Percentiles rank a stretch among this genome's conserved stretches.
Conservation (phyloP, 1,140 invertebrate species). For the Eupeodes corollae region DNA sequence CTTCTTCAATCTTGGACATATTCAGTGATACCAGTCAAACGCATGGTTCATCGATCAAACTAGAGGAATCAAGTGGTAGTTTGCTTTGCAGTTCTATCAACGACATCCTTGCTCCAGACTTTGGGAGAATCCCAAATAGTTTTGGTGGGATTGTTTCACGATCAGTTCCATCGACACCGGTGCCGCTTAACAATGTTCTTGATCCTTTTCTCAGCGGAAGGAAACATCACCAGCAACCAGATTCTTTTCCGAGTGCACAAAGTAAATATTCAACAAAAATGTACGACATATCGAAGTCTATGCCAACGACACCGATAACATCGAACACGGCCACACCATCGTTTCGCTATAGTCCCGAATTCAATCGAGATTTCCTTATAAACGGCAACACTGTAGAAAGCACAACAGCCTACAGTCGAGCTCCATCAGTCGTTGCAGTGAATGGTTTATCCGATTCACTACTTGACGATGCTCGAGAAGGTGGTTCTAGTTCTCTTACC, state of each 20-base stretch:
- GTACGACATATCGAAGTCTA: conserved; percentile 45
- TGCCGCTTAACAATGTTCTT: conserved; percentile 38
- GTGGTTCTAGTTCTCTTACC: no score
- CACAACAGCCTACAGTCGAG: conserved; percentile 9
- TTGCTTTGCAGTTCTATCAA: not conserved
- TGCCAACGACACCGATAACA: conserved; percentile 48
- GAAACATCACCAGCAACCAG: conserved; percentile 9
- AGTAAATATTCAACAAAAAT: conserved; percentile 17
- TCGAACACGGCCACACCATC: conserved; percentile 23
- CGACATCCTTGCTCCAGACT: conserved; percentile 24
- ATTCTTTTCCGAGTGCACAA: not conserved
- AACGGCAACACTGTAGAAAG: conserved; percentile 45
- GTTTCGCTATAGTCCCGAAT: conserved; percentile 45
- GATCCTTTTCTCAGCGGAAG: conserved; percentile 11
- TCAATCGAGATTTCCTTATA: conserved; percentile 45
- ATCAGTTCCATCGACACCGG: conserved; percentile 51
- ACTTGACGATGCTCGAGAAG: no score
- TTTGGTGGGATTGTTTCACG: conserved; percentile 36
- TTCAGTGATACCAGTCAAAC: not conserved
- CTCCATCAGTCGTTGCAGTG: no score
- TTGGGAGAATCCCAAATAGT: conserved; percentile 27
- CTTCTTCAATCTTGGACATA: not conserved
- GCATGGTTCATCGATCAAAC: not conserved
- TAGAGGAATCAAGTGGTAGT: not conserved
- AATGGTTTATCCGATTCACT: no score